Evolutionary conservation across 1,140 invertebrate species (phyloP).

Genomic region (Drosophila asahinai): DNA sequence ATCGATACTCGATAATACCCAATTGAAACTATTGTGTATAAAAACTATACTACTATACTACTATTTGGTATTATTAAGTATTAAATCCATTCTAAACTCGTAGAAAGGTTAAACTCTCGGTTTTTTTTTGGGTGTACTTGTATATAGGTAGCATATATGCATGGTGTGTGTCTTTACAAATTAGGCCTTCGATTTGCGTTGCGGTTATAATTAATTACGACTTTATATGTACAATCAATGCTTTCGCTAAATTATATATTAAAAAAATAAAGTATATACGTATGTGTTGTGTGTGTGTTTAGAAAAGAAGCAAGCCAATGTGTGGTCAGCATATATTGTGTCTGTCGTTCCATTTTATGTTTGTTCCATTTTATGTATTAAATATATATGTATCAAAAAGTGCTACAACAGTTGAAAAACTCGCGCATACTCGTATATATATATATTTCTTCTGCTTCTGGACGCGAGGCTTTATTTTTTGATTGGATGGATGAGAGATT

Average conservation of each 20-base stretch:
- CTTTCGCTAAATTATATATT: slow-evolving; percentile 57
- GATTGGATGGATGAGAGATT: slow-evolving; percentile 2
- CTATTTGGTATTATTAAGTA: no score
- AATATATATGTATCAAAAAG: slow-evolving; percentile 17
- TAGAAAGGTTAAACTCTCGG: no score
- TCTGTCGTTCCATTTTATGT: slow-evolving; percentile 16
- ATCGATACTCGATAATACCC: no score
- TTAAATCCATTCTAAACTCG: no score
- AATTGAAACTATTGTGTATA: no score
- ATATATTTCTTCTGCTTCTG: not conserved
- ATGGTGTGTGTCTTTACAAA: slow-evolving; percentile 22
- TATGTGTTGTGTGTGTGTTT: not conserved
- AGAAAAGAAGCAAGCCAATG: slow-evolving; percentile 38
- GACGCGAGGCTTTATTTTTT: not conserved
- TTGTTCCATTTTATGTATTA: slow-evolving; percentile 22
- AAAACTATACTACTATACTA: no score
- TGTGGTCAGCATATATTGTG: slow-evolving; percentile 39
- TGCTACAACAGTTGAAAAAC: slow-evolving; percentile 2
- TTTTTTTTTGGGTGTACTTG: no score
- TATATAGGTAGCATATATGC: slow-evolving; percentile 1
- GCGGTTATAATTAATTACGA: slow-evolving; percentile 58
- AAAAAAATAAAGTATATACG: slow-evolving; percentile 35
- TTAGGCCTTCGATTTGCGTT: slow-evolving; percentile 36
- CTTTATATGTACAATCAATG: slow-evolving; percentile 67
- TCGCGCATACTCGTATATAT: not conserved